A percentile compares a stretch with the other conserved stretches of the same genome.
These are phyloP conservation scores for Margaritifera margaritifera DNA, from an alignment of 2,888 invertebrate genomes.

Conservation along the genomic window DNA sequence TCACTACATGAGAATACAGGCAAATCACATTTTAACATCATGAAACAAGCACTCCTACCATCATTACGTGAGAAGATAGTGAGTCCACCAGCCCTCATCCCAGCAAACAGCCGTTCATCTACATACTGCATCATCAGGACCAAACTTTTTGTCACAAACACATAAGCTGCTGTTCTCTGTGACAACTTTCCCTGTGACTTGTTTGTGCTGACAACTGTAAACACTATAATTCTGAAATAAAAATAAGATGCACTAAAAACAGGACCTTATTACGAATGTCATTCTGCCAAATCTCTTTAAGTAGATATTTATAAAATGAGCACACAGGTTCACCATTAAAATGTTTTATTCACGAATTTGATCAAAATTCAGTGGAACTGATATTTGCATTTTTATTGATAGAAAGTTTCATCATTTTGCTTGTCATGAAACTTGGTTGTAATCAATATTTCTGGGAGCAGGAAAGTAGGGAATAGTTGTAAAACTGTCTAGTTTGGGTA, in stretches of 20 bases:
- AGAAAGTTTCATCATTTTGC: no score
- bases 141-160: conserved; percentile 39
- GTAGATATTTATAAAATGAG: neutral
- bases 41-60: conserved; percentile 46
- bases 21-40: no score
- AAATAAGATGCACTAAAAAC: conserved; percentile 2
- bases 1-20: no score
- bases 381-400: no score
- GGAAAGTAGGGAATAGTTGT: no score
- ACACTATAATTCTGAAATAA: conserved; percentile 53
- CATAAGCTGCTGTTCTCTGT: conserved; percentile 26
- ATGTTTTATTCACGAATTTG: conserved; percentile 72
- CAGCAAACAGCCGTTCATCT: conserved; percentile 91
- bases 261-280: neutral
- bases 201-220: conserved; percentile 25
- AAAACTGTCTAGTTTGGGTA: no score
- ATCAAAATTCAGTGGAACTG: no score
- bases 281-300: neutral
- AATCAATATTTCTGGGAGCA: no score
- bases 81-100: conserved; percentile 84
- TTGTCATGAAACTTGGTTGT: no score
- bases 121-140: conserved; percentile 87
- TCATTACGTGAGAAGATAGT: conserved; percentile 81
- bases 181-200: conserved; percentile 22
- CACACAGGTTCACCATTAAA: neutral